These are phyloP conservation scores for Melitaea athalia DNA, from an alignment of 2,888 invertebrate species.

Conservation along the genomic window DNA sequence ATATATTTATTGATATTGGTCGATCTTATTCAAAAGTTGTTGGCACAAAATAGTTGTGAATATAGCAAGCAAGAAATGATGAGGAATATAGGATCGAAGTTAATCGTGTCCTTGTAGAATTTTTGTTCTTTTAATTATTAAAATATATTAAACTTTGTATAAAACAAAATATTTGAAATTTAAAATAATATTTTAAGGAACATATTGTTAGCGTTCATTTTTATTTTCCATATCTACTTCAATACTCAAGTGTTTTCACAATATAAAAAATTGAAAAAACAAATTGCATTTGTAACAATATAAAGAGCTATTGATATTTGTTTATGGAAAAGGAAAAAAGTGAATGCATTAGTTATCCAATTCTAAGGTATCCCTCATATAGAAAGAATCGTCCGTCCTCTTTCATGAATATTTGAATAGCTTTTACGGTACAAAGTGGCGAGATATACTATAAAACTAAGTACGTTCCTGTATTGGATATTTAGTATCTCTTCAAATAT, in stretches of 20 bases:
- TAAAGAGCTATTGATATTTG: constrained; percentile 69
- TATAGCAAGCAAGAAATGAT: no score
- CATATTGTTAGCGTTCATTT: not conserved
- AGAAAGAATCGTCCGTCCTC: constrained; percentile 36
- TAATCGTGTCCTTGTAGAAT: no score
- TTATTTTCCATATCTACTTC: not conserved
- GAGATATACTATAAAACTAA: constrained; percentile 23
- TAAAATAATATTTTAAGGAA: no score
- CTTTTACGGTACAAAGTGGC: constrained; percentile 38
- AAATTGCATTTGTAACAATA: constrained; percentile 69
- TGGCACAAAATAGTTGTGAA: no score
- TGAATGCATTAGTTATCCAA: constrained; percentile 67
- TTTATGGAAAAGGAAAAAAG: constrained; percentile 64
- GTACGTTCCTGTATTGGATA: constrained; percentile 13
- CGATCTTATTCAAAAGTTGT: no score
- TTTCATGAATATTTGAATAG: constrained; percentile 42
- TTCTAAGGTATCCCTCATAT: constrained; percentile 46
- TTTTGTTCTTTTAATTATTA: no score
- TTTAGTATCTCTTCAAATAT: not conserved
- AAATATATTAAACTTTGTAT: no score
- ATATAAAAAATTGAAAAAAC: constrained; percentile 57
- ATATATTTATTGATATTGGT: not conserved
- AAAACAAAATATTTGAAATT: no score
- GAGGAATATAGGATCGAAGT: no score
- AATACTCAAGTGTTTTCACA: constrained; percentile 21